Conservation (phyloP, 1,140 invertebrate genomes). For the Bactericera cockerelli region DNA sequence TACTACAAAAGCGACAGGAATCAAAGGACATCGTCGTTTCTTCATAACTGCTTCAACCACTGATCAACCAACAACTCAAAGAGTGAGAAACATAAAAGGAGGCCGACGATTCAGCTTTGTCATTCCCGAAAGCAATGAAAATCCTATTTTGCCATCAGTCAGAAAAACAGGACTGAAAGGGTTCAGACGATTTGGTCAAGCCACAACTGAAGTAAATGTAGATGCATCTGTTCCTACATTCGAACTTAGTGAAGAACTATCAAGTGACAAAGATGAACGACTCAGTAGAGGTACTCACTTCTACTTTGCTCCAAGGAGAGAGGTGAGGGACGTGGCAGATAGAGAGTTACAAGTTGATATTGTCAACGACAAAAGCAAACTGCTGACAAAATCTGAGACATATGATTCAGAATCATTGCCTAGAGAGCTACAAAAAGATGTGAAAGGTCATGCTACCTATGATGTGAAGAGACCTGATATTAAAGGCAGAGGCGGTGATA, state of each 20-base stretch:
- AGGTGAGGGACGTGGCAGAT: not conserved
- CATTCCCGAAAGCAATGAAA: not conserved
- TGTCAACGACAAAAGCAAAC: not conserved
- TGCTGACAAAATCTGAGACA: not conserved
- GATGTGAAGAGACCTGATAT: not conserved
- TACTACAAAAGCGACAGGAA: not conserved
- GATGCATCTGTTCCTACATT: too few species aligned
- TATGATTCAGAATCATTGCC: not conserved
- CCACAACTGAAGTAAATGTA: too few species aligned
- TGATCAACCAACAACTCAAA: not conserved
- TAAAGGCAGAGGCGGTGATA: not conserved
- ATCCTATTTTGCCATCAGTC: not conserved
- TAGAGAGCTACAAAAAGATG: not conserved
- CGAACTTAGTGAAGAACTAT: not conserved
- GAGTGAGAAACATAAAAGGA: not conserved
- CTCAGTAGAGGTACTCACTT: not conserved
- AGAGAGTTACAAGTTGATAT: not conserved
- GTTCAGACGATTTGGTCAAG: not conserved
- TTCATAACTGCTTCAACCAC: not conserved
- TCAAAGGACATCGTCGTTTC: not conserved
- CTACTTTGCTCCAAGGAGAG: not conserved
- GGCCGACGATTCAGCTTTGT: not conserved
- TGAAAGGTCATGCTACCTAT: not conserved
- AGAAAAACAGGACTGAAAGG: not conserved
- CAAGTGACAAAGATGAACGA: not conserved